A percentile compares a stretch with the other conserved stretches of the same genome.
These are phyloP conservation scores for Catocala sponsa DNA, from an alignment of 2,888 invertebrate genomes.

Conservation along the genomic window DNA sequence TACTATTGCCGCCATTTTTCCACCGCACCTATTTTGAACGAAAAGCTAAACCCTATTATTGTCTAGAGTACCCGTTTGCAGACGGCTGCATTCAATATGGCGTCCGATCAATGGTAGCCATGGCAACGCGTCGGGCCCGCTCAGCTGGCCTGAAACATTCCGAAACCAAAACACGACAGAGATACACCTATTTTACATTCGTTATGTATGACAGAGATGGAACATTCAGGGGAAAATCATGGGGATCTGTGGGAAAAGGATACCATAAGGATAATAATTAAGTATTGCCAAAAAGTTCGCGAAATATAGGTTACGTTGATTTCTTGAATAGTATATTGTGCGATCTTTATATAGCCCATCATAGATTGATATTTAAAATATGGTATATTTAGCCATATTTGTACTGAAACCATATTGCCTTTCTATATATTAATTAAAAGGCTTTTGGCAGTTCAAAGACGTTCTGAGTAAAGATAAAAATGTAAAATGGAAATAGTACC, in stretches of 20 bases:
- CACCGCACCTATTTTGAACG: constrained; percentile 44
- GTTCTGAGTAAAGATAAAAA: no score
- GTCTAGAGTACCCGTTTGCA: constrained; percentile 66
- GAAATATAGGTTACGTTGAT: constrained; percentile 21
- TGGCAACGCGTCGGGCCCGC: constrained; percentile 77
- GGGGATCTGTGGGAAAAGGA: constrained; percentile 46
- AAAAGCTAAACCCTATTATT: constrained; percentile 49
- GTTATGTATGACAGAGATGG: constrained; percentile 52
- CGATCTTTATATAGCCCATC: no score
- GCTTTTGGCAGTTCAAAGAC: no score
- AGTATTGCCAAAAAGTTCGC: constrained; percentile 22
- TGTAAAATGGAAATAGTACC: no score
- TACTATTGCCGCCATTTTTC: no score
- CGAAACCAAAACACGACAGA: constrained; percentile 69
- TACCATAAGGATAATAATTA: constrained; percentile 49
- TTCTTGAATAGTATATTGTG: neutral
- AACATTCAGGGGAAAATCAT: constrained; percentile 32
- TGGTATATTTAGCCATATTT: no score
- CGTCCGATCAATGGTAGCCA: constrained; percentile 84
- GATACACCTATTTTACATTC: constrained; percentile 45
- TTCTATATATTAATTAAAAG: no score
- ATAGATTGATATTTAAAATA: no score
- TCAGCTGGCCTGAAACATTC: constrained; percentile 74
- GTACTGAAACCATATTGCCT: no score
- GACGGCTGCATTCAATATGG: constrained; percentile 84